Evolutionary conservation across 2,113 vertebrate genomes (phyloP).

Genomic region (Alethe diademata): DNA sequence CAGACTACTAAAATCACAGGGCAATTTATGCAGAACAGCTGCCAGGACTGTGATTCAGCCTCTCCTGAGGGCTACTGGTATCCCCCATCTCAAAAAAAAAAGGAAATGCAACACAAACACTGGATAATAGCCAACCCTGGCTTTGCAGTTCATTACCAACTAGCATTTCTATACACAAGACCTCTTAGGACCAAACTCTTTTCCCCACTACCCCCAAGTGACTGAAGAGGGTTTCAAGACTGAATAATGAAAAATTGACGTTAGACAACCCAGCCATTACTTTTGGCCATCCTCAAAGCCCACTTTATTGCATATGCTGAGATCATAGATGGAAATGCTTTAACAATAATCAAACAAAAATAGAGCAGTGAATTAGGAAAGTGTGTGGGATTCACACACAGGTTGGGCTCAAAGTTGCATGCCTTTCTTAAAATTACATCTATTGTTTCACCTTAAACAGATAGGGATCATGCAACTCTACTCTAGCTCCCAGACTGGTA

Average conservation of each 20-base stretch:
- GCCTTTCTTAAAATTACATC: neutral
- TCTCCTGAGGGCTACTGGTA: neutral
- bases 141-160: neutral
- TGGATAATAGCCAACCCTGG: neutral
- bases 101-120: neutral
- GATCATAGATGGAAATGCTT: slow-evolving; percentile 1
- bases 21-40: neutral
- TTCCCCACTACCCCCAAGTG: fast-evolving
- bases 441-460: neutral
- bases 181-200: neutral
- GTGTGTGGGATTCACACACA: neutral
- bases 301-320: neutral
- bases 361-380: neutral
- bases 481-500: neutral
- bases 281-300: neutral
- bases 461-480: neutral
- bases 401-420: neutral
- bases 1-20: neutral
- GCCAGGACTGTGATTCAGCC: neutral
- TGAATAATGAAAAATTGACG: neutral
- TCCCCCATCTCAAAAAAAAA: neutral
- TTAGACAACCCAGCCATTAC: neutral
- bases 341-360: neutral
- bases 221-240: neutral
- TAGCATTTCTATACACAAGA: neutral